These are phyloP conservation scores for Stichodactyla helianthus DNA, from an alignment of 64 coral and sea anemone species.

Conservation along the genomic window DNA sequence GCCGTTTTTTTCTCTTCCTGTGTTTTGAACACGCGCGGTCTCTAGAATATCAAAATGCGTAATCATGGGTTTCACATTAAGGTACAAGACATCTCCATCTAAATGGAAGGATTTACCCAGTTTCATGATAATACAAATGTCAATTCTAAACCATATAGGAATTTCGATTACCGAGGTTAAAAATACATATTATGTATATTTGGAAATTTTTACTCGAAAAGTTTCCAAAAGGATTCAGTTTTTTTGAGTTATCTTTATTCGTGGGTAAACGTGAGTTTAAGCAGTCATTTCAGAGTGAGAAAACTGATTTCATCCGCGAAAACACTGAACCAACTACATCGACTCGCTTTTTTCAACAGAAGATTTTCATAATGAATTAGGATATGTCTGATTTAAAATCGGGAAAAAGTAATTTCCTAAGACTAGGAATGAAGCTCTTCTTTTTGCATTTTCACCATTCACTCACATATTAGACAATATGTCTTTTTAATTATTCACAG, in stretches of 20 bases:
- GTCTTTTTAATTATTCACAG: constrained; percentile 20
- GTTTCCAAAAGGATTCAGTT: not conserved
- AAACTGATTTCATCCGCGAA: not conserved
- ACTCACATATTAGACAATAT: not conserved
- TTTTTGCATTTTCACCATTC: not conserved
- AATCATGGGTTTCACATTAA: not conserved
- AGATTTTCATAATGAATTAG: not conserved
- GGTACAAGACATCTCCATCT: not conserved
- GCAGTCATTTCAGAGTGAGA: not conserved
- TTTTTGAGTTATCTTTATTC: not conserved
- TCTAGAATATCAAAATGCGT: not conserved
- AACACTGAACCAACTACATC: not conserved
- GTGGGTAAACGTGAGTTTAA: not conserved
- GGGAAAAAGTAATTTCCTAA: not conserved
- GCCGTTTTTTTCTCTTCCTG: not conserved
- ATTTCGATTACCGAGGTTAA: not conserved
- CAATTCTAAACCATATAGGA: not conserved
- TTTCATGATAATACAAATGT: not conserved
- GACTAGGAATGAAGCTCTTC: not conserved
- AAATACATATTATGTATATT: not conserved
- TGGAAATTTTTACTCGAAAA: not conserved
- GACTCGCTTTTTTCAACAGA: not conserved
- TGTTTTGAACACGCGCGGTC: not conserved
- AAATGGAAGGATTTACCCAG: not conserved
- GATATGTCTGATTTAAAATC: not conserved